Conservation (phyloP, 2,113 vertebrate genomes). For the Mohoua ochrocephala region DNA sequence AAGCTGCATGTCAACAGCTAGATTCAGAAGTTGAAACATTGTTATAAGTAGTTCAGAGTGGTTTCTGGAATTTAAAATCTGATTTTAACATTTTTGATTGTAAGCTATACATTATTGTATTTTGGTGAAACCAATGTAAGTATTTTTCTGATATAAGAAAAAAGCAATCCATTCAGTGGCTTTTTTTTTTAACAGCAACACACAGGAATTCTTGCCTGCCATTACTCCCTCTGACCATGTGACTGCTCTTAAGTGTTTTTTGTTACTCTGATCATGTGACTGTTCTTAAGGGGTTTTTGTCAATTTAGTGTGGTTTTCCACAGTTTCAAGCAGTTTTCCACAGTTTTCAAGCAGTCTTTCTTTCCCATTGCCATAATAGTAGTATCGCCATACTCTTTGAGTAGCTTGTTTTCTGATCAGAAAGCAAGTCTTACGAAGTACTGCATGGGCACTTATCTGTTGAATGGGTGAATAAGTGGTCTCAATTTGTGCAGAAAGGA, state of each 20-base stretch:
- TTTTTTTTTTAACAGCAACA: not conserved
- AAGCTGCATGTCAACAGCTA: not conserved
- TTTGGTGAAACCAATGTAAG: not conserved
- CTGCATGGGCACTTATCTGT: not conserved
- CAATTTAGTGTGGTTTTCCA: not conserved
- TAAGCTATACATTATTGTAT: not conserved
- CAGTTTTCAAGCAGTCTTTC: not conserved
- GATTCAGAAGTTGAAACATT: not conserved
- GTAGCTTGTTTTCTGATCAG: not conserved
- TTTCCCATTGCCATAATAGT: not conserved
- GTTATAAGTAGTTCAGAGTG: not conserved
- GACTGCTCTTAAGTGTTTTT: not conserved
- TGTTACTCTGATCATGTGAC: not conserved
- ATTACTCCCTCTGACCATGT: not conserved
- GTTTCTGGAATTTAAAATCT: not conserved
- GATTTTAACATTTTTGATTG: not conserved
- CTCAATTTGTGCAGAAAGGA: not conserved
- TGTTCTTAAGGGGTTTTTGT: not conserved
- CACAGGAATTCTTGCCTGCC: not conserved
- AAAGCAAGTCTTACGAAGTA: not conserved
- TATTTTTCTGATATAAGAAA: not conserved
- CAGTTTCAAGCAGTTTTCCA: too few relatives aligned
- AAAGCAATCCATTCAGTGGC: not conserved
- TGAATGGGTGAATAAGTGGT: not conserved
- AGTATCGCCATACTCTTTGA: not conserved